These are phyloP conservation scores for Coccyzus lansbergi DNA, from an alignment of 2,797 vertebrate genomes.

Conservation along the genomic window DNA sequence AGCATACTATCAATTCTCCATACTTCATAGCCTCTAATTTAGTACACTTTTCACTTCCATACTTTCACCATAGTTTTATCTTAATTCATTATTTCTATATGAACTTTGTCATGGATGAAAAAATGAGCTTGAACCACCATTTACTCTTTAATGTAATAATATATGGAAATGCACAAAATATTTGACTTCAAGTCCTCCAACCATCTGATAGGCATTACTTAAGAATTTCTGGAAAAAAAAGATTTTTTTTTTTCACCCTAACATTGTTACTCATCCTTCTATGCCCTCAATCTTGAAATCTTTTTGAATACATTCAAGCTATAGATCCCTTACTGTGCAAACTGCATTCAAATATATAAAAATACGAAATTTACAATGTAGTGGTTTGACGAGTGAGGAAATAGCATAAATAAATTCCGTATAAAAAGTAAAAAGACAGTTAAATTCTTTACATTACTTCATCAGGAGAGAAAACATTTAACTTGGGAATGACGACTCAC, in stretches of 20 bases:
- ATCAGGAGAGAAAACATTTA: background rate
- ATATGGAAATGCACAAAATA: background rate
- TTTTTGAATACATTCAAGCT: background rate
- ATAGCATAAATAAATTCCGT: background rate
- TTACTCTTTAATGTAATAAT: background rate
- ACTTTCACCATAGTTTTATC: background rate
- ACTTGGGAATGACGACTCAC: background rate
- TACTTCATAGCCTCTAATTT: background rate
- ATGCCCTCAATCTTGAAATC: background rate
- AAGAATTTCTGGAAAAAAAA: background rate
- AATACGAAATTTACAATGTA: background rate
- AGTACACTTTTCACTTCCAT: background rate
- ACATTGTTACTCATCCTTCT: background rate
- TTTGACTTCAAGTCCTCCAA: background rate
- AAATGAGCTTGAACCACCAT: background rate
- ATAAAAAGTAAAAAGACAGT: background rate
- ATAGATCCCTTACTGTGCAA: background rate
- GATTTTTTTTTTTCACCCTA: background rate
- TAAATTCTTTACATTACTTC: background rate
- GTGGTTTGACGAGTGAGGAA: background rate
- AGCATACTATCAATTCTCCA: background rate
- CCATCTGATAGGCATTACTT: background rate
- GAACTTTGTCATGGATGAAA: background rate
- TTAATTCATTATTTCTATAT: background rate
- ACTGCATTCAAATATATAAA: background rate